Conservation (phyloP, 2,888 invertebrate genomes). For the Colletes collaris region DNA sequence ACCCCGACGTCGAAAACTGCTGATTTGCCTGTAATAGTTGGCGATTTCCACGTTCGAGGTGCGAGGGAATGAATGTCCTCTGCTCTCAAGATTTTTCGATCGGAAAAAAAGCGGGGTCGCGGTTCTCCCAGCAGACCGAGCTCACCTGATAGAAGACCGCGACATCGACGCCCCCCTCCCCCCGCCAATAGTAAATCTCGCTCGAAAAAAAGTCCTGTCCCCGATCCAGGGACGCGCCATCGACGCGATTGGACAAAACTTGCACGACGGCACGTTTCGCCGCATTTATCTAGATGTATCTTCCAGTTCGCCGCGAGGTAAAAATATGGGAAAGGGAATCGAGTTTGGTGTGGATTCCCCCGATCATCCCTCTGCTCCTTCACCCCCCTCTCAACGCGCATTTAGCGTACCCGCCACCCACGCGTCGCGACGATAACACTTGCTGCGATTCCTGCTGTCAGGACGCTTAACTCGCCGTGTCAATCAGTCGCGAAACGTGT, state of each 20-base stretch:
- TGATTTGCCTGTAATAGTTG: not conserved
- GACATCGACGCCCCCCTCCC: conserved; percentile 51
- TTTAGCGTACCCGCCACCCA: conserved; percentile 26
- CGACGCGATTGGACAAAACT: conserved; percentile 63
- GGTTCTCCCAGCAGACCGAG: not conserved
- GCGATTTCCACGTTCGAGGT: conserved; percentile 1
- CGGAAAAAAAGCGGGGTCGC: not conserved
- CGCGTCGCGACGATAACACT: conserved; percentile 45
- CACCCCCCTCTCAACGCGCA: conserved; percentile 11
- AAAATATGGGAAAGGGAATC: conserved; percentile 77
- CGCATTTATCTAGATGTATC: conserved; percentile 82
- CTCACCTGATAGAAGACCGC: conserved; percentile 40
- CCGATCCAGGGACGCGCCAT: conserved; percentile 8
- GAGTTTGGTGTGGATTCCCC: conserved; percentile 62
- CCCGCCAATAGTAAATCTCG: conserved; percentile 56
- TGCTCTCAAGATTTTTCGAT: not conserved
- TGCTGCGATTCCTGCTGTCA: conserved; percentile 54
- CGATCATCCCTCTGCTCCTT: conserved; percentile 22
- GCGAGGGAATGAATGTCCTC: not conserved
- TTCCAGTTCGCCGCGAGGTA: conserved; percentile 73
- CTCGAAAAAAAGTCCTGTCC: conserved; percentile 44
- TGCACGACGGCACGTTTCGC: conserved; percentile 77
- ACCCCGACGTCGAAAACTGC: not conserved
- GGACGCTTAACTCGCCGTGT: conserved; percentile 46
- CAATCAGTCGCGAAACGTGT: conserved; percentile 55